A percentile compares a stretch with the other conserved stretches of the same genome.
Conservation (phyloP, 2,888 invertebrate species). For the Tetramorium bicarinatum region DNA sequence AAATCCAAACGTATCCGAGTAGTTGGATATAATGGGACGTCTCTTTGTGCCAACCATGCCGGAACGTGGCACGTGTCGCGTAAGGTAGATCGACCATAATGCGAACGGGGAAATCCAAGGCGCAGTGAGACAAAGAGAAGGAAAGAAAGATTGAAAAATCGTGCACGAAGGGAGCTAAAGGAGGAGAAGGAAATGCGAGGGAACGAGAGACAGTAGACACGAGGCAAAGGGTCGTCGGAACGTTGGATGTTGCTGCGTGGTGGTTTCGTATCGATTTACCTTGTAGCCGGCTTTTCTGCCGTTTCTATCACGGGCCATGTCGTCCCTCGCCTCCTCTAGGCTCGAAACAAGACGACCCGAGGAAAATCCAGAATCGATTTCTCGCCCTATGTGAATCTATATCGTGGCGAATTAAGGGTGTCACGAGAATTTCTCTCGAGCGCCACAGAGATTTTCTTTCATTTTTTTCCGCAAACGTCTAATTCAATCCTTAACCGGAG, state of each 20-base stretch:
- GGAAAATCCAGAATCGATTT: constrained; percentile 18
- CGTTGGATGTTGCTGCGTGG: constrained; percentile 73
- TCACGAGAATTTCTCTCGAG: background rate
- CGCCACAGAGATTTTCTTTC: background rate
- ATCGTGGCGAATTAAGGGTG: background rate
- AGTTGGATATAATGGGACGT: background rate
- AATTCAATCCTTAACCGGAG: background rate
- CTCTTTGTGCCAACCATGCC: constrained; percentile 12
- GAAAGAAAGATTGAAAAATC: constrained; percentile 57
- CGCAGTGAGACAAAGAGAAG: constrained; percentile 44
- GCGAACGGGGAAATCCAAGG: constrained; percentile 50
- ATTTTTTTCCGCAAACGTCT: background rate
- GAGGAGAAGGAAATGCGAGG: constrained; percentile 55
- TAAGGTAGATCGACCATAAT: constrained; percentile 58
- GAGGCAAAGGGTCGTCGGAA: constrained; percentile 72
- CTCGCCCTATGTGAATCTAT: background rate
- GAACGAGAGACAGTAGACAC: constrained; percentile 47
- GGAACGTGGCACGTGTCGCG: constrained; percentile 54
- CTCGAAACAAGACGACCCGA: background rate
- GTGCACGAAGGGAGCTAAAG: constrained; percentile 42
- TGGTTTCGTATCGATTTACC: constrained; percentile 78
- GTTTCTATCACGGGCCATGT: constrained; percentile 61
- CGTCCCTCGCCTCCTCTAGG: constrained; percentile 20
- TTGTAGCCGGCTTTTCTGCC: constrained; percentile 71
- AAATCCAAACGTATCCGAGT: background rate